Conservation (phyloP, 1,140 invertebrate genomes). For the Drosophila murphyi region DNA sequence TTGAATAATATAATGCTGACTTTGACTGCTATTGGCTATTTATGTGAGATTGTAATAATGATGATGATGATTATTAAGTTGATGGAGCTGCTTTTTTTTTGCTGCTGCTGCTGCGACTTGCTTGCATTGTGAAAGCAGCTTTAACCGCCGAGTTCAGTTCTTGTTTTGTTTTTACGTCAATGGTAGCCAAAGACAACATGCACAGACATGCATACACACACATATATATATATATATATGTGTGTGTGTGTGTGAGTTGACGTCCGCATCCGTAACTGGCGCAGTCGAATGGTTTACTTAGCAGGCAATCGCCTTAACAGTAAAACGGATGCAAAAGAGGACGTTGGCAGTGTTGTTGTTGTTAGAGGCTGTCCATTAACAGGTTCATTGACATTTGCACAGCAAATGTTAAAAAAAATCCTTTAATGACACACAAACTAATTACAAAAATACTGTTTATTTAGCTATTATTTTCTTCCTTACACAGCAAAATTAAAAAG, state of each 20-base stretch:
- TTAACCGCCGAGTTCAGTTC: constrained; percentile 27
- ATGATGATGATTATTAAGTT: no score
- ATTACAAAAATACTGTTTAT: no score
- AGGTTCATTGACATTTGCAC: constrained; percentile 15
- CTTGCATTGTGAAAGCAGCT: constrained; percentile 43
- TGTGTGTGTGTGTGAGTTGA: background rate
- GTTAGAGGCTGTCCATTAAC: background rate
- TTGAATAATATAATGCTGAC: constrained; percentile 19
- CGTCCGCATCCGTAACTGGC: constrained; percentile 7
- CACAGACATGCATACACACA: background rate
- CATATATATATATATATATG: background rate
- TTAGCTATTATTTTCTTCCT: no score
- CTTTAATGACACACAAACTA: background rate
- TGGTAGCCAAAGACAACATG: background rate
- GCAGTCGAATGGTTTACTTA: background rate
- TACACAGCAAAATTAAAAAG: no score
- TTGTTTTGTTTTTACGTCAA: constrained; percentile 12
- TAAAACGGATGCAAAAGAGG: constrained; percentile 19
- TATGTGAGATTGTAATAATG: background rate
- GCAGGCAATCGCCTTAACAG: constrained; percentile 13
- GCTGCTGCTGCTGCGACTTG: no score
- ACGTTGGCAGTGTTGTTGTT: background rate
- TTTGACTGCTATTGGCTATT: constrained; percentile 1
- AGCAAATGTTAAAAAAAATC: background rate
- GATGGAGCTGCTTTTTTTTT: background rate